Percentiles rank a stretch among this genome's conserved stretches.
These are phyloP conservation scores for Ginglymostoma cirratum DNA, from an alignment of 2,113 vertebrate genomes.

Conservation along the genomic window DNA sequence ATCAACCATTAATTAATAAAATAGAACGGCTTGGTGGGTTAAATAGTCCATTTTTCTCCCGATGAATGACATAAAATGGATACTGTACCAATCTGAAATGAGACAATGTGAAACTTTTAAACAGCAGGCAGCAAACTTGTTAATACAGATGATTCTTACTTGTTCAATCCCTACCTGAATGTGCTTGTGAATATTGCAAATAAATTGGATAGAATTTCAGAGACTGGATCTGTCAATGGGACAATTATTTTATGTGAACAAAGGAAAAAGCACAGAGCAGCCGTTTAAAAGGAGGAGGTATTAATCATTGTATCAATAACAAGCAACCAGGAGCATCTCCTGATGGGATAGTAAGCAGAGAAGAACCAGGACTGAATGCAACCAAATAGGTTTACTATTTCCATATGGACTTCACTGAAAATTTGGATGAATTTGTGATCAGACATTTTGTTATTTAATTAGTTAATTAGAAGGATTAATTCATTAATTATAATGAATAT, in stretches of 20 bases:
- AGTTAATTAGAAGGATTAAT: background rate
- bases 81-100: background rate
- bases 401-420: background rate
- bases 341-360: background rate
- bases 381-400: background rate
- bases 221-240: background rate
- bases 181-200: background rate
- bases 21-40: background rate
- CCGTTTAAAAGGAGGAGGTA: background rate
- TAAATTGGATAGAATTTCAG: background rate
- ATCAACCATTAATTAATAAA: background rate
- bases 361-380: background rate
- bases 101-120: background rate
- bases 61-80: background rate
- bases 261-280: background rate
- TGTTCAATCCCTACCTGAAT: background rate
- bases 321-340: background rate
- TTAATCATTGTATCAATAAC: background rate
- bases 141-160: background rate
- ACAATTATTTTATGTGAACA: background rate
- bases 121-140: background rate
- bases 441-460: background rate
- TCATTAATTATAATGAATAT: background rate
- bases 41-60: background rate
- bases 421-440: background rate